Percentiles rank a stretch among this genome's conserved stretches.
phyloP scores from a whole-genome alignment of 2,888 invertebrate species.

The Malacosoma neustria region DNA sequence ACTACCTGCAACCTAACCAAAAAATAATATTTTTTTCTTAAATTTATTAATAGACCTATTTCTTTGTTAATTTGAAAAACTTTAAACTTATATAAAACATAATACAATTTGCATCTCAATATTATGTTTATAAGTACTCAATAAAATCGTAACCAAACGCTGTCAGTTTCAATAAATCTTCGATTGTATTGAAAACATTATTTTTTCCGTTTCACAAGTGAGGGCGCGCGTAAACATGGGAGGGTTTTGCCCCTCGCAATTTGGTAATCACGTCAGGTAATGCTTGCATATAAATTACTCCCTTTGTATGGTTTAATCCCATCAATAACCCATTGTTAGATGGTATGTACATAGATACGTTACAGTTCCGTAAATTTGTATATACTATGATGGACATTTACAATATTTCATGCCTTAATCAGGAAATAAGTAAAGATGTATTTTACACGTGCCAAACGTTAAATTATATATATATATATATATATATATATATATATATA shows the following conservation, averaged over 20 bases:
- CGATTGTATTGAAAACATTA: conserved; percentile 45
- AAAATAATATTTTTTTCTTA: too few relatives aligned
- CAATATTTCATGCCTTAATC: too few relatives aligned
- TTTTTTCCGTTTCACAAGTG: conserved; percentile 38
- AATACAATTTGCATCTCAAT: conserved; percentile 8
- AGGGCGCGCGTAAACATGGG: conserved; percentile 26
- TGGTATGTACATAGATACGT: conserved; percentile 21
- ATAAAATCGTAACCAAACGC: conserved; percentile 13
- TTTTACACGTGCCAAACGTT: too few relatives aligned
- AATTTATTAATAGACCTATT: too few relatives aligned
- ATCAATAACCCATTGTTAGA: conserved; percentile 46
- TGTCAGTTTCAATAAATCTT: conserved; percentile 42
- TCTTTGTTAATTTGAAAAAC: too few relatives aligned
- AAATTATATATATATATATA: too few relatives aligned
- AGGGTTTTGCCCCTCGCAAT: conserved; percentile 38
- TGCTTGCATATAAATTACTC: conserved; percentile 65
- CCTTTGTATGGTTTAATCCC: conserved; percentile 47
- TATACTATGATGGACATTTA: neutral
- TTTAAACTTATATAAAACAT: too few relatives aligned
- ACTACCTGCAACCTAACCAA: too few relatives aligned
- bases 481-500: too few relatives aligned
- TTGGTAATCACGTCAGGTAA: conserved; percentile 64
- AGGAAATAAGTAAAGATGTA: too few relatives aligned
- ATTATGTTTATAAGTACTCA: conserved; percentile 21
- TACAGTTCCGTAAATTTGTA: too few relatives aligned